Percentiles rank a stretch among this genome's conserved stretches.
Evolutionary conservation across 2,888 invertebrate species (phyloP).

Genomic region (Tachina fera): DNA sequence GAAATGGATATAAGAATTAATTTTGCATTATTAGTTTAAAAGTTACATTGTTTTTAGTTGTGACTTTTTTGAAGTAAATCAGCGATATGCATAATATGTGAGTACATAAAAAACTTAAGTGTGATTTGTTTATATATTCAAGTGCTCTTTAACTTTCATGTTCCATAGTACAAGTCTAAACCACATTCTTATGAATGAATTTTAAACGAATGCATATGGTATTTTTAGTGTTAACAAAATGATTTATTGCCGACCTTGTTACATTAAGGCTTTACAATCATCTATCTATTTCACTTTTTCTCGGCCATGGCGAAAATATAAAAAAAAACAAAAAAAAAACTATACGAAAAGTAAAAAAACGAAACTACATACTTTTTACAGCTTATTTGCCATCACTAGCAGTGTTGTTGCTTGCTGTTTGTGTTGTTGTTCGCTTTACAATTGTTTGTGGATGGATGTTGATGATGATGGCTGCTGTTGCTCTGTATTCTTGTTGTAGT

Average conservation of each 20-base stretch:
- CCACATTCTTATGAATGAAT: not conserved
- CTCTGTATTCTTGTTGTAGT: not conserved
- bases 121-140: not conserved
- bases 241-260: conserved; percentile 83
- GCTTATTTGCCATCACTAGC: conserved; percentile 59
- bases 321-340: conserved; percentile 55
- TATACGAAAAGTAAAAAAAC: conserved; percentile 40
- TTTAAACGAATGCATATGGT: conserved; percentile 27
- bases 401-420: conserved; percentile 27
- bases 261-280: conserved; percentile 81
- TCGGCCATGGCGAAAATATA: conserved; percentile 77
- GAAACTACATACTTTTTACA: conserved; percentile 38
- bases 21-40: no score
- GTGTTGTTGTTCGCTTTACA: conserved; percentile 14
- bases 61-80: no score
- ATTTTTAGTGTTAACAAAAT: conserved; percentile 74
- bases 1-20: no score
- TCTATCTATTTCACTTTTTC: conserved; percentile 83
- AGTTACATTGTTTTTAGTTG: no score
- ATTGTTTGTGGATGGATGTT: conserved; percentile 13
- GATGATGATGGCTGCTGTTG: conserved; percentile 60
- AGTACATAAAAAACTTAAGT: no score
- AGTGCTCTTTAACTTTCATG: not conserved
- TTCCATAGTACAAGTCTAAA: not conserved
- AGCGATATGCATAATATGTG: no score